Evolutionary conservation across 2,113 vertebrate species (phyloP).

Genomic region (Laterallus jamaicensis): DNA sequence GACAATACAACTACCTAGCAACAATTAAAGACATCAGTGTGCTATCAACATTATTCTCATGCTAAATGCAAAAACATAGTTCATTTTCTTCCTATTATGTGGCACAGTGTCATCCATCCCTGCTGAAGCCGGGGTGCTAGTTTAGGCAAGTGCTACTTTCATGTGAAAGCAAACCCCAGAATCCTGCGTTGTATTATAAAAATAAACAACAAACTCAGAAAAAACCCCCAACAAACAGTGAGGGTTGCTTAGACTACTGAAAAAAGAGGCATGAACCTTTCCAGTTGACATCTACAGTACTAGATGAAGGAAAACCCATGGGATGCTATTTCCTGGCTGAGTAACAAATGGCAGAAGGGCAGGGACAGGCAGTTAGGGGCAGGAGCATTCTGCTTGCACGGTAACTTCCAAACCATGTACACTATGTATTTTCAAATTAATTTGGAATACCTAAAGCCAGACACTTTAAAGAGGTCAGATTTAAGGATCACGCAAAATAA

Average conservation of each 20-base stretch:
- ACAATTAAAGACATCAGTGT: too few relatives aligned
- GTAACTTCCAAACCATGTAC: not conserved
- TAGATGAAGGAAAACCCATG: not conserved
- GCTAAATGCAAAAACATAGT: too few relatives aligned
- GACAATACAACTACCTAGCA: too few relatives aligned
- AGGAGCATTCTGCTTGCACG: not conserved
- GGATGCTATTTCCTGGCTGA: not conserved
- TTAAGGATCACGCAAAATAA: not conserved
- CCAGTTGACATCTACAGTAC: not conserved
- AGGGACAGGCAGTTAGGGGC: not conserved
- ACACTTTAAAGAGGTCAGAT: not conserved
- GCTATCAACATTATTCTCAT: too few relatives aligned
- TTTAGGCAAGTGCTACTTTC: not conserved
- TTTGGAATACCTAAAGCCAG: not conserved
- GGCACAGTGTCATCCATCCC: too few relatives aligned
- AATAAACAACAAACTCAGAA: not conserved
- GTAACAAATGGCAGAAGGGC: conserved; percentile 2
- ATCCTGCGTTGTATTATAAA: accelerated
- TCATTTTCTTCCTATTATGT: too few relatives aligned
- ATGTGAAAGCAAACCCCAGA: not conserved
- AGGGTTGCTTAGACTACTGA: not conserved
- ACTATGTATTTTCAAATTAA: not conserved
- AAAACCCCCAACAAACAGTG: not conserved
- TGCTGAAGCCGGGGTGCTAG: not conserved
- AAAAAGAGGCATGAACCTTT: not conserved